Evolutionary conservation across 2,797 vertebrate species (phyloP), one percentile per base, ranked within the genome.

Genomic region (Acanthurus tractus): DNA sequence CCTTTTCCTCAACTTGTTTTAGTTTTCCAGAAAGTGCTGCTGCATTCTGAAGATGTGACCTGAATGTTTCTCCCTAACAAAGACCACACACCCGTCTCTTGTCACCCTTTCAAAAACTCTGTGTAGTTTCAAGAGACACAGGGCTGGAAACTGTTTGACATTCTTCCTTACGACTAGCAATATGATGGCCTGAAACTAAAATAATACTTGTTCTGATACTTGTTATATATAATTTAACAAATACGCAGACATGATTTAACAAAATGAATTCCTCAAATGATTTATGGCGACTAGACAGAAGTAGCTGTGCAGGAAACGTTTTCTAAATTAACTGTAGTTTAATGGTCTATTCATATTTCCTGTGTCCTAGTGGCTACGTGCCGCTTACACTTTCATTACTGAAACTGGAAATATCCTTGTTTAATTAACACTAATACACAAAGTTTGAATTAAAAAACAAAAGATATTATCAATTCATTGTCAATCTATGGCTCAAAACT

Each of bases 31-130:
- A 73, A 52, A 72, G 50, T 42, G 54, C 56, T 50, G 63, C 62
- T 50, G 68, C 70, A 73, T 18, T 48, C 8, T 46, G 68, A 14
- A 49, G 42, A 79, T 76, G 74, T 79, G 74, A 82, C 74, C 69
- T 70, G 63, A 82, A 79, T 78, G 59, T 64, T 80, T 45, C 11
- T 63, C 23, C 18, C 3, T 8, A 48, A 73, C 62, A 74, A 78
- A 61, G 49, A 74, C 68, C 79, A 74, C 54, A 81, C 63, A 76
- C 65, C 40, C 4, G 9, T 55, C 40, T 63, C n/a, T 23, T 58
- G 61, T 70, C 59, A 64, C 36, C 22, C 48, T 83, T 78, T 78
- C 34, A 57, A 65, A 44, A 44, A 64, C 36, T 29, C 23, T 23
- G 17, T n/a, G 63, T n/a, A 54, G 49, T 72, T 70, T 52, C 49